These are phyloP conservation scores for Noturus placidus DNA, from an alignment of 2,113 vertebrate species.

Conservation along the genomic window DNA sequence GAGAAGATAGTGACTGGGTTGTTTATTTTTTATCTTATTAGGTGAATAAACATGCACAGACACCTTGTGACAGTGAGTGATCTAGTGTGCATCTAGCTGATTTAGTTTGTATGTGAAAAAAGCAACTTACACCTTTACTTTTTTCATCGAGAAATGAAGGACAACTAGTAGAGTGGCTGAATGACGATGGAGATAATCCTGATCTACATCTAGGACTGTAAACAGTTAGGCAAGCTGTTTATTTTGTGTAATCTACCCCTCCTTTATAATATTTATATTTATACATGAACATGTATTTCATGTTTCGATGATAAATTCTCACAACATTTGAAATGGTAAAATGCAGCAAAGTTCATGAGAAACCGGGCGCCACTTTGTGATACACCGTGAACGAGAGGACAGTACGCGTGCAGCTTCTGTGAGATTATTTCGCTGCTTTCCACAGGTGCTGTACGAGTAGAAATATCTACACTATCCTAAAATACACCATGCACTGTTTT, in stretches of 20 bases:
- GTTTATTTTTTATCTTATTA: not conserved
- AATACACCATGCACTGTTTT: too few relatives aligned
- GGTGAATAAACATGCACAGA: not conserved
- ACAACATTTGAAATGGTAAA: too few relatives aligned
- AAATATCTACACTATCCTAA: too few relatives aligned
- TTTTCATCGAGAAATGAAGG: not conserved
- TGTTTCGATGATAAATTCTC: too few relatives aligned
- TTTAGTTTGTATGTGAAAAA: not conserved
- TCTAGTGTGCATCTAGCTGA: not conserved
- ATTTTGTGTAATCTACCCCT: not conserved
- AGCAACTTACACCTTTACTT: not conserved
- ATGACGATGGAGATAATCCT: not conserved
- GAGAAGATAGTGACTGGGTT: not conserved
- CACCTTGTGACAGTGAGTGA: not conserved
- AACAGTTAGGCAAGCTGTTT: not conserved
- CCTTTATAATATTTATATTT: too few relatives aligned
- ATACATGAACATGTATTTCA: too few relatives aligned
- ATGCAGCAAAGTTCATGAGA: too few relatives aligned
- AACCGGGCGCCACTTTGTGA: too few relatives aligned
- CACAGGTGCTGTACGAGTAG: too few relatives aligned
- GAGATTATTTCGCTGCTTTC: too few relatives aligned
- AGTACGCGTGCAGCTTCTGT: too few relatives aligned
- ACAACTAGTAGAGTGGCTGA: not conserved
- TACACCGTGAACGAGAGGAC: too few relatives aligned
- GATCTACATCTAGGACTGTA: not conserved